These are phyloP conservation scores for Choristoneura rosaceana DNA, from an alignment of 2,888 invertebrate genomes.

Conservation along the genomic window DNA sequence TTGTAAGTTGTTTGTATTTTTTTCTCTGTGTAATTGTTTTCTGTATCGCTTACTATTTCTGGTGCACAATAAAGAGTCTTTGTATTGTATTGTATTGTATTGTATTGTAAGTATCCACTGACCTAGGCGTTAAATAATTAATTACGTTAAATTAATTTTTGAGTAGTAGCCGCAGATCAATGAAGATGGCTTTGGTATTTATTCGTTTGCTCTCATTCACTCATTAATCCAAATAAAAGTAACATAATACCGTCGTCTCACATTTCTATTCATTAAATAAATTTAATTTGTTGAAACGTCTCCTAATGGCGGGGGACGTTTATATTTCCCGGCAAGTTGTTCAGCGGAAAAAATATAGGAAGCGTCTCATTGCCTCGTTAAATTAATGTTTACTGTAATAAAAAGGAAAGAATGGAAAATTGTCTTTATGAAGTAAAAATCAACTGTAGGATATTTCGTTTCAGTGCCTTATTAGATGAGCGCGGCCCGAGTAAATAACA, in stretches of 20 bases:
- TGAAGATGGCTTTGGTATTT: background rate
- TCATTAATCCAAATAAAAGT: conserved; percentile 31
- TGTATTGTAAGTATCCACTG: too few relatives aligned
- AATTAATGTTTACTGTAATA: conserved; percentile 55
- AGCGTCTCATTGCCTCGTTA: conserved; percentile 53
- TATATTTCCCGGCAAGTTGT: conserved; percentile 50
- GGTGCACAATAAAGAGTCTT: too few relatives aligned
- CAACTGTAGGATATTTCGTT: conserved; percentile 34
- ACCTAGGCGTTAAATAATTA: background rate
- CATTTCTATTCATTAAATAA: conserved; percentile 53
- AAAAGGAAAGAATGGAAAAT: conserved; percentile 42
- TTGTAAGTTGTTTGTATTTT: too few relatives aligned
- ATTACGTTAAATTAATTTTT: background rate
- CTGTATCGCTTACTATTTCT: too few relatives aligned
- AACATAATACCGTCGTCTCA: conserved; percentile 45
- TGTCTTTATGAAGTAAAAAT: conserved; percentile 35
- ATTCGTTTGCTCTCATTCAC: background rate
- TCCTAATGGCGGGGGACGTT: conserved; percentile 50
- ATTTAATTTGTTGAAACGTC: conserved; percentile 54
- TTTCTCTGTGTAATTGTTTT: too few relatives aligned
- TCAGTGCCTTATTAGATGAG: conserved; percentile 27
- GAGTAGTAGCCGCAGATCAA: background rate
- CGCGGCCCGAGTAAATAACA: conserved; percentile 7
- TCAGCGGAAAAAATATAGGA: conserved; percentile 52
- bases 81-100: too few relatives aligned